Evolutionary conservation across 2,888 invertebrate species (phyloP), one percentile per base, ranked within the genome.

Genomic region (Drosophila picticornis): DNA sequence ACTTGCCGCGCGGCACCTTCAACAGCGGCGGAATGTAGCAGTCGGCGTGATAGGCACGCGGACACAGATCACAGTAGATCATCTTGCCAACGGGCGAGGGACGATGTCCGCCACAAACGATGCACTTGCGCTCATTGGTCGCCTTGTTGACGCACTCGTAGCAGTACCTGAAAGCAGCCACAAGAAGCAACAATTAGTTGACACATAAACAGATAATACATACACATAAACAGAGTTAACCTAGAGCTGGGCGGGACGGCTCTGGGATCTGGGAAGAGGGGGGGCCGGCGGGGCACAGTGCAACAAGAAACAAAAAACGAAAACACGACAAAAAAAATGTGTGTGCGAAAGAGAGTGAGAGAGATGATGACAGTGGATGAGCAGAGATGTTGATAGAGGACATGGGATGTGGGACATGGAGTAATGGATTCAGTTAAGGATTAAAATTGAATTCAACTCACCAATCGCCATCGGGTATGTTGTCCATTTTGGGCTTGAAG

Each of bases 381-480:
- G 32, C 10, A 34, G 52, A 32, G 16, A 38, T 56, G 38, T 3
- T 31, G 32, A 25, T 46, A 43, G 22, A 5, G 43, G 46, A 16
- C 7, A 46, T 7, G 13, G 46, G 7, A 13, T 7, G 16, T 46
- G 46, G 46, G 38, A 34, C 13, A 34, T 13, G 19, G 4, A 27
- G 25, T 27, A 16, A 46, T 46, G 46, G 11, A 9, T 46, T 25
- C 16, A 25, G 16, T 25, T 46, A 25, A 1, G 34, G 10, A 32
- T 53, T 22, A 31, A 11, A 27, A 27, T 48, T 38, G 4, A 27
- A 27, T 27, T 32, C 13, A 80, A 92, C 95, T 94, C 91, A 97
- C 99, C 99, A 99, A 93, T 99, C 99, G 36, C 99, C 99, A 85
- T 98, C 98, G 25, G 99, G 99, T 93, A 99, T 99, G 91, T 96